Conservation (phyloP, 2,797 vertebrate species). For the Hippoglossus hippoglossus region DNA sequence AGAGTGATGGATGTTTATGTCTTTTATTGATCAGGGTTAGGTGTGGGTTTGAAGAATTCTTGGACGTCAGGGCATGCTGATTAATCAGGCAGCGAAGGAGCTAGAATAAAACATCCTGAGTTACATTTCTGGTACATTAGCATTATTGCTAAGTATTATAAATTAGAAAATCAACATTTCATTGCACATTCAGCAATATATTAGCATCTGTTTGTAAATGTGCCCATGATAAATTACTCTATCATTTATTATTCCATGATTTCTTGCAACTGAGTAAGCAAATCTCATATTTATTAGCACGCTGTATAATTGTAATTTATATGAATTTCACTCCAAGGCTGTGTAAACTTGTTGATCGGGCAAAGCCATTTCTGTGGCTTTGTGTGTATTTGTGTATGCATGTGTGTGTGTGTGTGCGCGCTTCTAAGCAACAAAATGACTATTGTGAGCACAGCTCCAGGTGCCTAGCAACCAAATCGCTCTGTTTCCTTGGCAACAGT, state of each 20-base stretch:
- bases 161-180: constrained; percentile 69
- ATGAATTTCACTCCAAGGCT: constrained; percentile 46
- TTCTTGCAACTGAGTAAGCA: constrained; percentile 66
- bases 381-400: constrained; percentile 58
- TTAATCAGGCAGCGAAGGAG: constrained; percentile 70
- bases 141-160: constrained; percentile 76
- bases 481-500: constrained; percentile 89
- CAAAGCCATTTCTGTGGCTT: constrained; percentile 61
- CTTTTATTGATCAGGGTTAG: constrained; percentile 78
- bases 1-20: constrained; percentile 82
- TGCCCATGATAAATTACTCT: constrained; percentile 64
- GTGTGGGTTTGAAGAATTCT: constrained; percentile 65
- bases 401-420: constrained; percentile 57
- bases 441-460: constrained; percentile 85
- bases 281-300: constrained; percentile 58
- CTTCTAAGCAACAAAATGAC: constrained; percentile 84
- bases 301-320: constrained; percentile 57
- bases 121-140: constrained; percentile 74
- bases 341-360: constrained; percentile 76
- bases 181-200: constrained; percentile 73
- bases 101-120: constrained; percentile 66
- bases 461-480: constrained; percentile 86
- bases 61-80: constrained; percentile 56
- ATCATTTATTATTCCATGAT: constrained; percentile 57
- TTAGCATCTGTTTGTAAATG: constrained; percentile 67